Base-by-base conservation (phyloP, 1,140 invertebrate species). In the Drosophila truncata region DNA sequence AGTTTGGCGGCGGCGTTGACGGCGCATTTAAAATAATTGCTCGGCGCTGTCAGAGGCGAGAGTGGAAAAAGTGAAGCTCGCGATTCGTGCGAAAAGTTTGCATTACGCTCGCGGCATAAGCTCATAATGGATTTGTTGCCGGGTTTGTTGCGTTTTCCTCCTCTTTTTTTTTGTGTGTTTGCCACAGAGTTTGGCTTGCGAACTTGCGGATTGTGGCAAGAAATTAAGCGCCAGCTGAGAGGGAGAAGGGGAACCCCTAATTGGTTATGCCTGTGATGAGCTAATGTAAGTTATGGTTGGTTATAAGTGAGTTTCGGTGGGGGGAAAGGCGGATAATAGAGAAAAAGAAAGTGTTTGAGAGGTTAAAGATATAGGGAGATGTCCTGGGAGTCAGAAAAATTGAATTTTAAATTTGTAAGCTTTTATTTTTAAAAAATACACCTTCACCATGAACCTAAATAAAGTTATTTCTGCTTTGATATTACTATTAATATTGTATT, bases 11-110 rank as follows among this genome's bases (percentile, higher is more conserved):
- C 52, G 62, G 82, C 65, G 82, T 80, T 84, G 84, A 66, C 62
- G 84, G 64, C 85, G 85, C 80, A 88, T 90, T 87, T 87, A 88
- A 87, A 88, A 90, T 87, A 87, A 87, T 87, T 87, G 84, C 84
- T 73, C 57, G 44, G 60, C 70, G 62, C 60, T 71, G 81, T 78
- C 80, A 39, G 67, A 31, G 64, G 70, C 58, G 57, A 54, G 58
- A 82, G 74, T 71, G 71, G 66, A 80, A 83, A 85, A 85, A 69
- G 77, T 66, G 64, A 75, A 65, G 73, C 72, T 70, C 76, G 76
- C 58, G 76, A 80, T 88, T 87, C 84, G 84, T 88, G 84, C 80
- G 84, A 87, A 87, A 87, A 87, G 85, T 87, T 87, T 84, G 74
- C 84, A 78, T 60, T 80, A 75, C 80, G 84, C 84, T 87, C 76